These are phyloP conservation scores for Griposia aprilina DNA, from an alignment of 2,888 invertebrate genomes.

Conservation along the genomic window DNA sequence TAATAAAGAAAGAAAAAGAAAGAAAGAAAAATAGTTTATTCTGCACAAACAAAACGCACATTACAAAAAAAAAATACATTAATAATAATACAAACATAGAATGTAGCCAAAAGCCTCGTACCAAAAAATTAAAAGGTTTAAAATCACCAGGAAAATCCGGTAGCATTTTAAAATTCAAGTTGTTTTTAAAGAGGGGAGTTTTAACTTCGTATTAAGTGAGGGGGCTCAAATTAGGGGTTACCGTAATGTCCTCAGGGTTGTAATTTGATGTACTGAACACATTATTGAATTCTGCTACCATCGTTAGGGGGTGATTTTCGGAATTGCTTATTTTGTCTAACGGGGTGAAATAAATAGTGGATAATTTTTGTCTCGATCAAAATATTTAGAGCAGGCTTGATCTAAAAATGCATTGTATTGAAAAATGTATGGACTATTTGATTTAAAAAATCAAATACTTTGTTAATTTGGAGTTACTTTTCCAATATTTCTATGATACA, in stretches of 20 bases:
- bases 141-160: constrained; percentile 67
- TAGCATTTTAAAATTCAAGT: constrained; percentile 70
- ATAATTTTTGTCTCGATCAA: not conserved
- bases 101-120: too few relatives aligned
- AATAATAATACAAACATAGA: too few relatives aligned
- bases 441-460: too few relatives aligned
- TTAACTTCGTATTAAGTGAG: constrained; percentile 75
- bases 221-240: constrained; percentile 75
- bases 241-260: constrained; percentile 65
- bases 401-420: too few relatives aligned
- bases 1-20: too few relatives aligned
- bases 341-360: not conserved
- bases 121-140: too few relatives aligned
- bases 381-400: not conserved
- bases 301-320: constrained; percentile 9
- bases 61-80: too few relatives aligned
- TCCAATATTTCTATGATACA: not conserved
- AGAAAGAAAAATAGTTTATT: too few relatives aligned
- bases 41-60: too few relatives aligned
- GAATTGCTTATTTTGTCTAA: constrained; percentile 7
- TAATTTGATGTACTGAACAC: constrained; percentile 45
- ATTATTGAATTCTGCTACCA: constrained; percentile 45
- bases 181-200: constrained; percentile 72
- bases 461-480: not conserved
- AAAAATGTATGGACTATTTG: too few relatives aligned